Evolutionary conservation across 2,797 vertebrate species (phyloP).

Genomic region (Dermochelys coriacea): DNA sequence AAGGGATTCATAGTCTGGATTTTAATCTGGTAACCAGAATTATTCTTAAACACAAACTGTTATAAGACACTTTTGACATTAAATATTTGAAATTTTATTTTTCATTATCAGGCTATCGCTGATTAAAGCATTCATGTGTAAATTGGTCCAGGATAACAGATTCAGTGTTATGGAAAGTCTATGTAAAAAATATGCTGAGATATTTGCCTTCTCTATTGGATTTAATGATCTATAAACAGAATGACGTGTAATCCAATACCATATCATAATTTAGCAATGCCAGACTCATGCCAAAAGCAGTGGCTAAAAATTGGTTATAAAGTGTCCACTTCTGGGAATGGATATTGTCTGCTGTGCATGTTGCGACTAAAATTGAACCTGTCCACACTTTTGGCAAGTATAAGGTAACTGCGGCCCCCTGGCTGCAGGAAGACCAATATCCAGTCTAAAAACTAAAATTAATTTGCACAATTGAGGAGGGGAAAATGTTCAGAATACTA

Average conservation of each 20-base stretch:
- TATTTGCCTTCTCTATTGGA: background rate
- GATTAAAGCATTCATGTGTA: background rate
- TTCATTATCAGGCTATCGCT: background rate
- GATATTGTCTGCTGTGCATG: background rate
- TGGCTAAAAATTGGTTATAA: background rate
- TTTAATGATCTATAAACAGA: background rate
- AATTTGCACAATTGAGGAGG: background rate
- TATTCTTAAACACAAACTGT: background rate
- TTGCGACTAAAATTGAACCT: background rate
- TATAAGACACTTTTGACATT: background rate
- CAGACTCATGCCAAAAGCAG: background rate
- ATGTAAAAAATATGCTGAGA: background rate
- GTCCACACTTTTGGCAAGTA: background rate
- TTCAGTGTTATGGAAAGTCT: background rate
- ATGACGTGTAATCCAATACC: background rate
- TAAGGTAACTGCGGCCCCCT: background rate
- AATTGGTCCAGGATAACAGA: background rate
- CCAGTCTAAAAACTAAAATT: background rate
- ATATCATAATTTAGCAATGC: background rate
- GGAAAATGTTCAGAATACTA: background rate
- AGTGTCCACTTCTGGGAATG: background rate
- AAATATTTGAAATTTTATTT: background rate
- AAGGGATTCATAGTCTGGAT: slow-evolving; percentile 8
- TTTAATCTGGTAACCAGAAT: slow-evolving; percentile 8
- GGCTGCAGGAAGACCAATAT: background rate